phyloP scores from a whole-genome alignment of 2,797 vertebrate species.

The Brachyrhaphis roseni region DNA sequence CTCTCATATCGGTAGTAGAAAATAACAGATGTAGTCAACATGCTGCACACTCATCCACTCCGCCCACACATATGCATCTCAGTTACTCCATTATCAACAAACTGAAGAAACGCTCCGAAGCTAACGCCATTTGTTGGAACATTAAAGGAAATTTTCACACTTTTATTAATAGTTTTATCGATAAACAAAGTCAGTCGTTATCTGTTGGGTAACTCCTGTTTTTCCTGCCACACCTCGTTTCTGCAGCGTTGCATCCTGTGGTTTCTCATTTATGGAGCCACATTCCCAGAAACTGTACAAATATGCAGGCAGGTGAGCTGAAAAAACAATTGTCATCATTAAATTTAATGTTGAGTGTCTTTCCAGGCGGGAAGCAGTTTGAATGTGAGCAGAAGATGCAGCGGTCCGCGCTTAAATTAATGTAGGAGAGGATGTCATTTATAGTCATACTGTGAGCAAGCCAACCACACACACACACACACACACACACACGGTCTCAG shows the following conservation, averaged over 20 bases:
- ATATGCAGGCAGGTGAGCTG: slow-evolving; percentile 9
- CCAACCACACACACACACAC: slow-evolving; percentile 6
- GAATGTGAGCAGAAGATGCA: slow-evolving; percentile 13
- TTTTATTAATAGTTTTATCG: neutral
- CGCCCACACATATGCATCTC: slow-evolving; percentile 6
- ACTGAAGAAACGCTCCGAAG: neutral
- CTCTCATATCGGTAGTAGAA: slow-evolving; percentile 1
- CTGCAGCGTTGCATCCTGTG: slow-evolving; percentile 40
- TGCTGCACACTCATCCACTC: neutral
- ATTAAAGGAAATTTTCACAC: neutral
- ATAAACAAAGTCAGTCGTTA: neutral
- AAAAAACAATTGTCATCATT: slow-evolving; percentile 29
- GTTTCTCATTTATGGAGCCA: slow-evolving; percentile 58
- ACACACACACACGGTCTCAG: slow-evolving; percentile 4
- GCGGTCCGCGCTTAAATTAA: neutral
- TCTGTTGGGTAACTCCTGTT: neutral
- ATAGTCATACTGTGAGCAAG: slow-evolving; percentile 20
- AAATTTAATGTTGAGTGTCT: slow-evolving; percentile 29
- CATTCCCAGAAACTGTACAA: slow-evolving; percentile 22
- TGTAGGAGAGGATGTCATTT: slow-evolving; percentile 11
- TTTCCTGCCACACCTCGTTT: slow-evolving; percentile 1
- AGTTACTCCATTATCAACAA: neutral
- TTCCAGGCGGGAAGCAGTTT: slow-evolving; percentile 14
- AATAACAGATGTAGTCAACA: slow-evolving; percentile 8
- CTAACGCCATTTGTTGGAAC: neutral